These are phyloP conservation scores for Chrysotoxum bicinctum DNA, from an alignment of 2,888 invertebrate genomes.

Conservation along the genomic window DNA sequence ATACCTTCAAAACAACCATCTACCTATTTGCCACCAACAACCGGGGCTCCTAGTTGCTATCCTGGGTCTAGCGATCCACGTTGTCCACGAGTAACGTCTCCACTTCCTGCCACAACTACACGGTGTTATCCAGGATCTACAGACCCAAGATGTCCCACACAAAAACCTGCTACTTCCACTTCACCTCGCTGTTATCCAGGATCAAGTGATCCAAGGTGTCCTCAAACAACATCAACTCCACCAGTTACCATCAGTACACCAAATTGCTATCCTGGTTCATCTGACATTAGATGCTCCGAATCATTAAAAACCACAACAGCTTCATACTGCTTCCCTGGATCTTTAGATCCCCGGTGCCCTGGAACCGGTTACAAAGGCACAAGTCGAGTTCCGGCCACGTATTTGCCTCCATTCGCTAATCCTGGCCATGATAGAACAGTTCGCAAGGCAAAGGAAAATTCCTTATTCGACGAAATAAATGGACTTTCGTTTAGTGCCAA, in stretches of 20 bases:
- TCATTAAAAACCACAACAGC: slow-evolving; percentile 72
- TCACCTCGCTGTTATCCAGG: slow-evolving; percentile 79
- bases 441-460: slow-evolving; percentile 74
- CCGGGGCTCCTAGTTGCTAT: not conserved
- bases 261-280: slow-evolving; percentile 76
- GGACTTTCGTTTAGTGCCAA: slow-evolving; percentile 76
- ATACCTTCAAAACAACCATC: slow-evolving; percentile 67
- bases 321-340: slow-evolving; percentile 78
- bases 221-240: slow-evolving; percentile 73
- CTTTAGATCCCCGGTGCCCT: slow-evolving; percentile 80
- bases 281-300: slow-evolving; percentile 74
- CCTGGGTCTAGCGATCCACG: not conserved
- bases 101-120: slow-evolving; percentile 38
- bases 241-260: slow-evolving; percentile 36
- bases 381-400: slow-evolving; percentile 77
- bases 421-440: slow-evolving; percentile 76
- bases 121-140: slow-evolving; percentile 75
- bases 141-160: slow-evolving; percentile 75
- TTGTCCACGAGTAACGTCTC: not conserved
- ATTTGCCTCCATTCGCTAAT: slow-evolving; percentile 77
- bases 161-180: slow-evolving; percentile 32
- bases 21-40: slow-evolving; percentile 74
- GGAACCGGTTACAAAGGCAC: slow-evolving; percentile 76
- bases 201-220: slow-evolving; percentile 79
- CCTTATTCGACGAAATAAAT: slow-evolving; percentile 78